Evolutionary conservation across 2,888 invertebrate genomes (phyloP).

Genomic region (Metellina segmentata): DNA sequence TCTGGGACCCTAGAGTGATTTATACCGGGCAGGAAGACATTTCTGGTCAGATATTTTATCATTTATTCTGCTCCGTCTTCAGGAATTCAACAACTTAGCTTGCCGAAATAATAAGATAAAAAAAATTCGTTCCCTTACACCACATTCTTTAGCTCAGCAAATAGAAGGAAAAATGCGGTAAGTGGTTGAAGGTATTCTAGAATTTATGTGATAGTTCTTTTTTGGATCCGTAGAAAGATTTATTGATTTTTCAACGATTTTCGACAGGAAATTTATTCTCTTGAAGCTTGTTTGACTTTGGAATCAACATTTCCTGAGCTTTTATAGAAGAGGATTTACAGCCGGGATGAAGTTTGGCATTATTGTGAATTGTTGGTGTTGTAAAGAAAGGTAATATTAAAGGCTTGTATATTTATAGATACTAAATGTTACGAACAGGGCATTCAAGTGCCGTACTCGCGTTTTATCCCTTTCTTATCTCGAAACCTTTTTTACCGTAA

Average conservation of each 20-base stretch:
- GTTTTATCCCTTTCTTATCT: background rate
- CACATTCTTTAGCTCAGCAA: conserved; percentile 62
- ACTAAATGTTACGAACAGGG: background rate
- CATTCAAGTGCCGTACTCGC: background rate
- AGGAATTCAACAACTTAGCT: conserved; percentile 69
- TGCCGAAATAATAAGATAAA: conserved; percentile 53
- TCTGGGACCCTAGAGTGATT: conserved; percentile 60
- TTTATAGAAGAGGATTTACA: conserved; percentile 61
- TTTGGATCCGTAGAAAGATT: conserved; percentile 53
- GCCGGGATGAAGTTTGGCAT: conserved; percentile 52
- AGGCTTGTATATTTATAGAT: background rate
- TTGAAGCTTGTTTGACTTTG: conserved; percentile 67
- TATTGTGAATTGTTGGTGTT: conserved; percentile 55
- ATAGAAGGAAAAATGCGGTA: conserved; percentile 67
- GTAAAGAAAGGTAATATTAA: conserved; percentile 42
- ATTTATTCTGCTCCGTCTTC: conserved; percentile 57
- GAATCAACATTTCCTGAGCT: conserved; percentile 67
- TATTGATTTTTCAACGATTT: conserved; percentile 73
- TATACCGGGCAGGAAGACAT: conserved; percentile 69
- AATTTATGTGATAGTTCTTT: conserved; percentile 58
- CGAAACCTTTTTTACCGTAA: background rate
- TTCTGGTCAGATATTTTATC: conserved; percentile 68
- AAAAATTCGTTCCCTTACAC: conserved; percentile 40
- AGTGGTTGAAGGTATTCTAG: conserved; percentile 68
- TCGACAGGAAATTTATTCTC: conserved; percentile 69